phyloP scores from a whole-genome alignment of 2,113 vertebrate genomes.

The Seriola dumerili region DNA sequence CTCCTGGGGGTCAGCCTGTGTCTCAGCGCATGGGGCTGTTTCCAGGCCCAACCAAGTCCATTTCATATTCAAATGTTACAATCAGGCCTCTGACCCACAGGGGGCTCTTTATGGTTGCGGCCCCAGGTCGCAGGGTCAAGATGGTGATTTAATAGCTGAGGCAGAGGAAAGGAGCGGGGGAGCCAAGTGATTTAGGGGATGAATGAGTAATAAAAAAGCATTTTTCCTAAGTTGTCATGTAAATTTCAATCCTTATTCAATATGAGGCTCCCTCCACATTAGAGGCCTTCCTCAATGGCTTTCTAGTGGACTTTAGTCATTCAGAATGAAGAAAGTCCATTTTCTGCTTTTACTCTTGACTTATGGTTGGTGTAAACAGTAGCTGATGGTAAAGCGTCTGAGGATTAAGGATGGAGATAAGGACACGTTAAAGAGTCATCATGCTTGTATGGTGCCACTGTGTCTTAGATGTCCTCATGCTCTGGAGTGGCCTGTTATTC shows the following conservation, averaged over 20 bases:
- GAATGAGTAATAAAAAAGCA: conserved; percentile 87
- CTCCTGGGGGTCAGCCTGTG: conserved; percentile 83
- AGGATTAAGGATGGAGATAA: conserved; percentile 70
- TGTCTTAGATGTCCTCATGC: conserved; percentile 75
- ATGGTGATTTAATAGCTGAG: conserved; percentile 87
- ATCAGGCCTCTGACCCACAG: conserved; percentile 85
- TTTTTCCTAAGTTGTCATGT: conserved; percentile 86
- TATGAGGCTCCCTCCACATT: conserved; percentile 65
- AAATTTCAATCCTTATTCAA: conserved; percentile 75
- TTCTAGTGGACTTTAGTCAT: conserved; percentile 73
- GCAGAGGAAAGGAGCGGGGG: conserved; percentile 79
- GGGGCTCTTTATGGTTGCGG: conserved; percentile 86
- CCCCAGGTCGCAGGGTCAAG: conserved; percentile 86
- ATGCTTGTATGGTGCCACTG: conserved; percentile 74
- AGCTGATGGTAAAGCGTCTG: conserved; percentile 41
- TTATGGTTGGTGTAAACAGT: conserved; percentile 70
- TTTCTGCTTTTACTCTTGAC: conserved; percentile 70
- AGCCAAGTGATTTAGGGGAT: conserved; percentile 83
- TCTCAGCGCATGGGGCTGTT: conserved; percentile 82
- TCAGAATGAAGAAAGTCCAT: conserved; percentile 69
- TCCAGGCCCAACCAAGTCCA: conserved; percentile 83
- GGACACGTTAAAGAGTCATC: conserved; percentile 71
- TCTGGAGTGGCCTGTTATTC: conserved; percentile 86
- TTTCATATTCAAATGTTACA: conserved; percentile 90
- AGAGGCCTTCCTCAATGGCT: conserved; percentile 64